Conservation (phyloP, 2,888 invertebrate genomes). For the Drosophila mercatorum region DNA sequence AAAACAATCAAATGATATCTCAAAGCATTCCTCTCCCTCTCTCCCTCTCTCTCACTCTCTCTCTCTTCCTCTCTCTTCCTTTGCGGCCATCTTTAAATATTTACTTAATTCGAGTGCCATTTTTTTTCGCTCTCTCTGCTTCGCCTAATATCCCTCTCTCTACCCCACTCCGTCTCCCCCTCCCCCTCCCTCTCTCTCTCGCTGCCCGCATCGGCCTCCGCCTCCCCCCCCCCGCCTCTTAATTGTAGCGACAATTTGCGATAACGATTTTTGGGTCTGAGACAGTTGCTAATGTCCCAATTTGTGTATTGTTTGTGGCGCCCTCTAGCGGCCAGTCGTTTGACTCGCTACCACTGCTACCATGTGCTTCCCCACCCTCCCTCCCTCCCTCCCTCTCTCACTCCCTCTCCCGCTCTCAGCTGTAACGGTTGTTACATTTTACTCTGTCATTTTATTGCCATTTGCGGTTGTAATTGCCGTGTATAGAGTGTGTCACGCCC, state of each 20-base stretch:
- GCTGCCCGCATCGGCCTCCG: not conserved
- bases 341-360: not conserved
- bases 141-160: constrained; percentile 25
- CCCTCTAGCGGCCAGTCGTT: constrained; percentile 47
- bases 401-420: not conserved
- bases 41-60: too few species aligned
- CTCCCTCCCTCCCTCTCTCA: not conserved
- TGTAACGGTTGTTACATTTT: constrained; percentile 62
- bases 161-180: not conserved
- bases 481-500: constrained; percentile 58
- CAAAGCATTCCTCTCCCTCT: constrained; percentile 1
- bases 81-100: constrained; percentile 33
- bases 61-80: not conserved
- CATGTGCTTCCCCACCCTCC: constrained; percentile 14
- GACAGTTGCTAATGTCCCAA: constrained; percentile 57
- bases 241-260: constrained; percentile 64
- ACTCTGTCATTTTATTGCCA: constrained; percentile 76
- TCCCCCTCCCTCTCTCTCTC: too few species aligned
- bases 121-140: not conserved
- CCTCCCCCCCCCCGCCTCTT: constrained; percentile 18
- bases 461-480: constrained; percentile 77
- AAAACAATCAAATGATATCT: constrained; percentile 23
- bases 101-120: constrained; percentile 50
- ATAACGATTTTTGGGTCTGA: constrained; percentile 54
- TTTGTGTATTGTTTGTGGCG: constrained; percentile 64